These are phyloP conservation scores for Fulica atra DNA, from an alignment of 2,113 vertebrate genomes.

Conservation along the genomic window DNA sequence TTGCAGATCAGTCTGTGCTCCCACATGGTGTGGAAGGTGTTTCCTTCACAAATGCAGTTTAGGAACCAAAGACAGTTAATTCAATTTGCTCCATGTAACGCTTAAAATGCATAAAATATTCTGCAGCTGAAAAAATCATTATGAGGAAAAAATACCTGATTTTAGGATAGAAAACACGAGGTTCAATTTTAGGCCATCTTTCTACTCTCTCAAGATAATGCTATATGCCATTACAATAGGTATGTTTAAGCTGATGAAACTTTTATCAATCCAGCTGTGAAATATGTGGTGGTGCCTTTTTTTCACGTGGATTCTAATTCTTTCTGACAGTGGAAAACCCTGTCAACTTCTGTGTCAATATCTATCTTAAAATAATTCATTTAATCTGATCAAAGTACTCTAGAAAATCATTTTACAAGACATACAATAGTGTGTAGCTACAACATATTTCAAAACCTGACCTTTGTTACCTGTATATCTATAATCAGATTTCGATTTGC, in stretches of 20 bases:
- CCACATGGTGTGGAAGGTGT: fast-evolving
- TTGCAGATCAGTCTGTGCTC: background rate
- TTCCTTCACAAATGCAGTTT: background rate
- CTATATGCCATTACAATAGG: background rate
- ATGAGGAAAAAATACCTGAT: background rate
- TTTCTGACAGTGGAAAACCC: background rate
- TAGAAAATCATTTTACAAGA: background rate
- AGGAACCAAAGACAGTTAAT: background rate
- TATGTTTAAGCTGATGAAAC: background rate
- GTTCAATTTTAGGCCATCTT: background rate
- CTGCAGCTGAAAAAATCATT: background rate
- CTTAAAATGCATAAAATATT: background rate
- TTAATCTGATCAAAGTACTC: background rate
- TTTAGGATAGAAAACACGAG: background rate
- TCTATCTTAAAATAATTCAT: background rate
- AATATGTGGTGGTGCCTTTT: background rate
- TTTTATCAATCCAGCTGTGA: background rate
- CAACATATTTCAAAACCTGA: background rate
- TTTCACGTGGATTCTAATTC: background rate
- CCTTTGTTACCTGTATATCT: background rate
- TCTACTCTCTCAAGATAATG: background rate
- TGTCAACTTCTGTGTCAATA: background rate
- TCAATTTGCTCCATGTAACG: background rate
- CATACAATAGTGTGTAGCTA: background rate
- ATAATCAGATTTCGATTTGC: background rate